These are phyloP conservation scores for Pocillopora damicornis DNA, from an alignment of 64 coral and sea anemone genomes.

Conservation along the genomic window DNA sequence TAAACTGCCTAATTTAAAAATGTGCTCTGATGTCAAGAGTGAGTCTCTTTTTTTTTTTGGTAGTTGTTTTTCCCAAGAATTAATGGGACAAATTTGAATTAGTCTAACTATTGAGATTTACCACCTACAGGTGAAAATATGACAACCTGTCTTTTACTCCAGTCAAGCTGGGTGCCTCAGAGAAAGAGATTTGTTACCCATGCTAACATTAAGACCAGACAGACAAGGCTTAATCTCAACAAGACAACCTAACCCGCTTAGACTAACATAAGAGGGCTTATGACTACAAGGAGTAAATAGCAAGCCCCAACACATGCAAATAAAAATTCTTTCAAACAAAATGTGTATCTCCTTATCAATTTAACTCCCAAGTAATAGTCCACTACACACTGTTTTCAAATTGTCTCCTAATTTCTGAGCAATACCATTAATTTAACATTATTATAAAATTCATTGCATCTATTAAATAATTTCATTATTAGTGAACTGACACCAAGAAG, in stretches of 20 bases:
- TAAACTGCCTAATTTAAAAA: too few relatives aligned
- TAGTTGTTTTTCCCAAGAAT: too few relatives aligned
- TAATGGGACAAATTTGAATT: not conserved
- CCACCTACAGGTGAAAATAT: not conserved
- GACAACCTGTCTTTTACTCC: too few relatives aligned
- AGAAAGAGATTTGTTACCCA: not conserved
- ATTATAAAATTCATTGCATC: not conserved
- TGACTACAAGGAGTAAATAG: not conserved
- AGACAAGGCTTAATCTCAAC: not conserved
- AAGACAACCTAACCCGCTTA: slow-evolving; percentile 23
- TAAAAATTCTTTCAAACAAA: not conserved
- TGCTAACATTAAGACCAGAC: not conserved
- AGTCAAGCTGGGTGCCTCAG: not conserved
- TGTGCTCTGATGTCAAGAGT: too few relatives aligned
- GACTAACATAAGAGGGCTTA: not conserved
- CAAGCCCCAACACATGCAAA: slow-evolving; percentile 16
- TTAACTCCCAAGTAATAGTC: not conserved
- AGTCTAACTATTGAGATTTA: not conserved
- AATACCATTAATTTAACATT: too few relatives aligned
- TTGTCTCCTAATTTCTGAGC: not conserved
- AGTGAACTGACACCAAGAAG: not conserved
- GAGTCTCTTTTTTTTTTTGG: too few relatives aligned
- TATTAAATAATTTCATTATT: not conserved
- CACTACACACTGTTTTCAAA: not conserved
- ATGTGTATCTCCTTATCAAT: not conserved